phyloP scores from a whole-genome alignment of 92 coral and sea anemone species.

The Actinostola sp. region DNA sequence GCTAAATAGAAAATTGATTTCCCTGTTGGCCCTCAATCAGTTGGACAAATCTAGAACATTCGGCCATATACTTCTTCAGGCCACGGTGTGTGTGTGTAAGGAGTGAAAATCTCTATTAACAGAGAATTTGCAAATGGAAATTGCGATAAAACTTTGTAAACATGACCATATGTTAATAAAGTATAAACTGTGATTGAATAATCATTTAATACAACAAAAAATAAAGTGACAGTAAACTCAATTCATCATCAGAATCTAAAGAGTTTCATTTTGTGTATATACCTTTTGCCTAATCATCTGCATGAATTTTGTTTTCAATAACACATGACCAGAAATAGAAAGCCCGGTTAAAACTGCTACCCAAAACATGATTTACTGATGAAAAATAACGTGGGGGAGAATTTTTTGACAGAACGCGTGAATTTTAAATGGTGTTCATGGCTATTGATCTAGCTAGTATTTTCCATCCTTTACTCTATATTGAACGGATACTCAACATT shows the following conservation, averaged over 20 bases:
- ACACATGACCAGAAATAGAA: not conserved
- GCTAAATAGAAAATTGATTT: not conserved
- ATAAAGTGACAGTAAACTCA: not conserved
- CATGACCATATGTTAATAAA: not conserved
- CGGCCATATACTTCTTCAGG: too few relatives aligned
- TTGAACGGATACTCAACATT: not conserved
- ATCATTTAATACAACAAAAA: conserved; percentile 1
- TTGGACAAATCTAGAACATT: not conserved
- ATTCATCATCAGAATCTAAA: not conserved
- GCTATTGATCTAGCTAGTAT: too few relatives aligned
- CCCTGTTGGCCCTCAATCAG: not conserved
- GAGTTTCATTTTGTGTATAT: not conserved
- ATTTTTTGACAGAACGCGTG: too few relatives aligned
- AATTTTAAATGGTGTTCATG: too few relatives aligned
- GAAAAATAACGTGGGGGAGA: not conserved
- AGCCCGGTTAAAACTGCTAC: not conserved
- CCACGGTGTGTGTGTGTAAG: not conserved
- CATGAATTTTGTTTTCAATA: not conserved
- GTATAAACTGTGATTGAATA: conserved; percentile 6
- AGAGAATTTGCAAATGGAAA: not conserved
- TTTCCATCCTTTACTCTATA: not conserved
- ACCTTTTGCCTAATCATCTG: not conserved
- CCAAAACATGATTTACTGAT: not conserved
- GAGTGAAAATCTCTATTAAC: not conserved
- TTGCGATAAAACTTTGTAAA: not conserved